phyloP scores from a whole-genome alignment of 2,113 vertebrate species.

The Pogonocichla stellata region DNA sequence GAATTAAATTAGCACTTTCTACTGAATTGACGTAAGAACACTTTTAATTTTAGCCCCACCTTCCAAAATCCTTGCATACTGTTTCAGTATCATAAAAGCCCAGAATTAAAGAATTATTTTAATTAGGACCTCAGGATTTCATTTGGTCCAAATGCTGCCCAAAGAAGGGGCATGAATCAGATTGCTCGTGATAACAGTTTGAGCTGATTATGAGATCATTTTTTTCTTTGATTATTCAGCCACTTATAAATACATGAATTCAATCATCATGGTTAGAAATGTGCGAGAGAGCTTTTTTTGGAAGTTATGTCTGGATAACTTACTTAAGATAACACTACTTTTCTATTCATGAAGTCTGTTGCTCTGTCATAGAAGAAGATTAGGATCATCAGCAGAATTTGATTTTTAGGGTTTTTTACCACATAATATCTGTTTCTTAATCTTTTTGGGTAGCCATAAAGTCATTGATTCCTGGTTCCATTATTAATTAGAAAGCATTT shows the following conservation, averaged over 20 bases:
- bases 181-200: accelerated
- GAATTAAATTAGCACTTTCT: neutral
- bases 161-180: neutral
- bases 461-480: neutral
- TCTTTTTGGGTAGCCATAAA: neutral
- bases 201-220: neutral
- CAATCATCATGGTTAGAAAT: neutral
- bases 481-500: neutral
- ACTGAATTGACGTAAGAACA: neutral
- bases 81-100: neutral
- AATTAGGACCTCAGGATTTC: neutral
- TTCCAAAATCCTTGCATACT: neutral
- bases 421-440: neutral
- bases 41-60: neutral
- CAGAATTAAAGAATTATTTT: neutral
- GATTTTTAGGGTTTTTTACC: neutral
- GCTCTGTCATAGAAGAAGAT: neutral
- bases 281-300: neutral
- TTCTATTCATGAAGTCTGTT: neutral
- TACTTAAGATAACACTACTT: neutral
- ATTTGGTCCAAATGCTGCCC: neutral
- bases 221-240: neutral
- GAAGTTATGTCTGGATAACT: neutral
- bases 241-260: neutral
- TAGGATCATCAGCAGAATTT: neutral